Conservation (phyloP, 1,140 invertebrate genomes). For the Stegodyphus dumicola region DNA sequence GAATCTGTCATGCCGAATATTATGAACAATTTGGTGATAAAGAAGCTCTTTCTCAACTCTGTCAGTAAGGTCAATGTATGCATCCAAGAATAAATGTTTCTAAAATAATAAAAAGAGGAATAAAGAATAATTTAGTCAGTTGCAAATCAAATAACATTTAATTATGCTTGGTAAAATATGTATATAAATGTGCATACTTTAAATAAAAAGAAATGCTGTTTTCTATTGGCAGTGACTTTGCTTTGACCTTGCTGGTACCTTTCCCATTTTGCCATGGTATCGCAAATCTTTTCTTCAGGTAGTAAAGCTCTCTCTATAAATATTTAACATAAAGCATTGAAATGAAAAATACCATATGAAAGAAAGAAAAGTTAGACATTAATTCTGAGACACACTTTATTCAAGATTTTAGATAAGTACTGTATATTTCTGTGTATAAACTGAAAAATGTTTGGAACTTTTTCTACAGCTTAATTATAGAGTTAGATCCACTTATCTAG, state of each 20-base stretch:
- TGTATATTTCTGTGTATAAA: no score
- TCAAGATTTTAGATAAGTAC: no score
- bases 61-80: conserved; percentile 84
- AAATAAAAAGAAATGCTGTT: conserved; percentile 69
- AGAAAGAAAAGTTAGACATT: no score
- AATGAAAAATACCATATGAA: no score
- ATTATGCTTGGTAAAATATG: not conserved
- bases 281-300: conserved; percentile 88
- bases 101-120: conserved; percentile 78
- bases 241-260: conserved; percentile 71
- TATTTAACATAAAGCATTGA: not conserved
- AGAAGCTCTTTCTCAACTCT: conserved; percentile 94
- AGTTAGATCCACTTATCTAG: no score
- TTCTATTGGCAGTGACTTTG: conserved; percentile 63
- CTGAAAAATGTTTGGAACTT: no score
- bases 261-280: conserved; percentile 97
- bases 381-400: no score
- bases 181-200: conserved; percentile 65
- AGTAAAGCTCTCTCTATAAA: conserved; percentile 82
- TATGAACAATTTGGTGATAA: conserved; percentile 94
- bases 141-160: not conserved
- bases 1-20: conserved; percentile 88
- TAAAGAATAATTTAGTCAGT: not conserved
- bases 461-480: no score
- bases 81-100: conserved; percentile 92